Conservation (phyloP, 1,140 invertebrate genomes). For the Macrobrachium nipponense region DNA sequence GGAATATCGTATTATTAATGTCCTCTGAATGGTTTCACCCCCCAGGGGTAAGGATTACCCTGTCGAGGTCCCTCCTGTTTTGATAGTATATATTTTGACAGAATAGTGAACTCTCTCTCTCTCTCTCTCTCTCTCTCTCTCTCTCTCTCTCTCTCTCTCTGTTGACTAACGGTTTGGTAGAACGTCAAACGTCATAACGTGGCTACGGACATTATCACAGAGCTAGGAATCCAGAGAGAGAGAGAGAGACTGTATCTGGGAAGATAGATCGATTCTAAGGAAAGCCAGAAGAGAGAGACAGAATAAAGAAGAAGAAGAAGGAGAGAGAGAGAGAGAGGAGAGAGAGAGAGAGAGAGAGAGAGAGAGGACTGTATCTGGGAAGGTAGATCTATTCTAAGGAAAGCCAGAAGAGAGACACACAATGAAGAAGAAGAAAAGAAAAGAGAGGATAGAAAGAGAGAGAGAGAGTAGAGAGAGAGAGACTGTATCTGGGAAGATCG, state of each 20-base stretch:
- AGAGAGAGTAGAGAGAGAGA: slow-evolving; percentile 5
- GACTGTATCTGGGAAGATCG: not conserved
- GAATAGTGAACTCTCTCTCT: too few species aligned
- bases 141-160: too few species aligned
- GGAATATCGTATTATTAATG: too few species aligned
- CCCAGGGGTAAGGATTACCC: too few species aligned
- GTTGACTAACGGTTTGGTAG: too few species aligned
- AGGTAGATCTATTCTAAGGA: not conserved
- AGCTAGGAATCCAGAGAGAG: not conserved
- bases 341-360: not conserved
- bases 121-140: too few species aligned
- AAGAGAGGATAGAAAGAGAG: not conserved
- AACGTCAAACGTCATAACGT: too few species aligned
- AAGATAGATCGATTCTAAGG: not conserved
- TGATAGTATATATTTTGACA: too few species aligned
- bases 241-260: not conserved
- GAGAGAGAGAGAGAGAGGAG: not conserved
- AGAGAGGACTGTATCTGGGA: not conserved
- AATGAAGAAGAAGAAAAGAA: not conserved
- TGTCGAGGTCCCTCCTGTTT: too few species aligned
- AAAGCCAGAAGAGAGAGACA: not conserved
- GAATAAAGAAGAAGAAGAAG: not conserved
- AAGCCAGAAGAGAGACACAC: not conserved
- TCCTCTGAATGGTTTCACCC: too few species aligned
- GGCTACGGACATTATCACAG: not conserved